These are phyloP conservation scores for Tragelaphus strepsiceros DNA, from an alignment of 2,113 vertebrate genomes.

Conservation along the genomic window DNA sequence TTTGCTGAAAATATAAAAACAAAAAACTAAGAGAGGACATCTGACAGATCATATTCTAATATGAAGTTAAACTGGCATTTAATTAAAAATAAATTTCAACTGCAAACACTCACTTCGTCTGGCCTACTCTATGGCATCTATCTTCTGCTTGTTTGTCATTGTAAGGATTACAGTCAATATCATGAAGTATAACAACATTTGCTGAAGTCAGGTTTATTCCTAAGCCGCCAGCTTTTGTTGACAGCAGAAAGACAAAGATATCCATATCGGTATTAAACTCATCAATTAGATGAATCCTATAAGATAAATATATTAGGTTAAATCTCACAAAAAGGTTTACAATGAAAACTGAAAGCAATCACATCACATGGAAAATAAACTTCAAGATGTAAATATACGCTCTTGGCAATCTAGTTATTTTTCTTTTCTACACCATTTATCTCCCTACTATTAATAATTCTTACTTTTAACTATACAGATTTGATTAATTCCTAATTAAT, in stretches of 20 bases:
- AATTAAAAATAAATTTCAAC: constrained; percentile 15
- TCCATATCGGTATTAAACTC: constrained; percentile 93
- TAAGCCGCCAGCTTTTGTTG: constrained; percentile 96
- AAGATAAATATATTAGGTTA: constrained; percentile 44
- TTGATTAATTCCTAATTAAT: background rate
- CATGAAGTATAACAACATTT: constrained; percentile 96
- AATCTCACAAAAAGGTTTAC: background rate
- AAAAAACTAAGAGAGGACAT: background rate
- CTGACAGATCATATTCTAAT: background rate
- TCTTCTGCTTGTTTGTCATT: constrained; percentile 99
- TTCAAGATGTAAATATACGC: background rate
- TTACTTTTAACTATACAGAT: background rate
- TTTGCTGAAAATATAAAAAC: background rate
- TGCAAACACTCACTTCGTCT: constrained; percentile 84
- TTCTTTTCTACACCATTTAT: background rate
- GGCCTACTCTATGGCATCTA: constrained; percentile 95
- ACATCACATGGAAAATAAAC: background rate
- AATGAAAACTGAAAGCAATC: background rate
- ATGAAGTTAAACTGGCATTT: background rate
- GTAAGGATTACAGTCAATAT: constrained; percentile 98
- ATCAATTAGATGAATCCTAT: constrained; percentile 95
- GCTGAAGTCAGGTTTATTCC: constrained; percentile 97
- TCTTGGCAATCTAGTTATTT: background rate
- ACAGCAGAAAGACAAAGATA: constrained; percentile 96
- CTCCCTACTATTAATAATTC: background rate